Conservation (phyloP, 2,797 vertebrate species). For the Phalloptychus januarius region DNA sequence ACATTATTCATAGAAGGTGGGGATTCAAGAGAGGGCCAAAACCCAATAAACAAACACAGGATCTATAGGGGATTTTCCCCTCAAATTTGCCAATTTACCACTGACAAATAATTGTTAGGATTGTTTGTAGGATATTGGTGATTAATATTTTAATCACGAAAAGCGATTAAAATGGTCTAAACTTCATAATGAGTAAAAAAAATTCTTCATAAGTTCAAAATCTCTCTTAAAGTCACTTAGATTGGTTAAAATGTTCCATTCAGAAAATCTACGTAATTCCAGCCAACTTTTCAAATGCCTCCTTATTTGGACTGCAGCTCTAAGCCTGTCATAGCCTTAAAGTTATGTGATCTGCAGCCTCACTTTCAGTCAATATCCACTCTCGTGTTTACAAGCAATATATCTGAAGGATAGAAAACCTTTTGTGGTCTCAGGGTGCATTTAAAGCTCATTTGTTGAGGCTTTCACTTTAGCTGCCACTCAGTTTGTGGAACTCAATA, state of each 20-base stretch:
- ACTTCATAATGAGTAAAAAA: not conserved
- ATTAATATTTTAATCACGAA: not conserved
- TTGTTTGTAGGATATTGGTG: too few species aligned
- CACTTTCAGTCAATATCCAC: constrained; percentile 74
- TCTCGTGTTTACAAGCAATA: constrained; percentile 72
- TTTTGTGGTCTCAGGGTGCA: constrained; percentile 67
- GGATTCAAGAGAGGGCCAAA: not conserved
- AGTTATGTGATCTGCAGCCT: constrained; percentile 63
- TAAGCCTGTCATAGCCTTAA: constrained; percentile 45
- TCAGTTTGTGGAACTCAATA: constrained; percentile 53
- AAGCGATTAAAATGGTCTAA: not conserved
- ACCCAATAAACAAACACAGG: not conserved
- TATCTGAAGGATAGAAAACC: constrained; percentile 48
- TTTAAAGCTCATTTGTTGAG: constrained; percentile 67
- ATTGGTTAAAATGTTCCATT: constrained; percentile 17
- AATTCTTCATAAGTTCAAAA: not conserved
- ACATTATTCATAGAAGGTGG: not conserved
- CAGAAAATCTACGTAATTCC: constrained; percentile 39
- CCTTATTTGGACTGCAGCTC: constrained; percentile 51
- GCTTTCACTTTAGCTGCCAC: constrained; percentile 57
- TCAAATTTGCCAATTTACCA: not conserved
- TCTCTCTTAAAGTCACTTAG: not conserved
- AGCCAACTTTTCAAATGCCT: constrained; percentile 44
- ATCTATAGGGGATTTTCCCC: not conserved
- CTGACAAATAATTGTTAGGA: not conserved